phyloP scores from a whole-genome alignment of 2,888 invertebrate genomes.

The Andrena fulva region DNA sequence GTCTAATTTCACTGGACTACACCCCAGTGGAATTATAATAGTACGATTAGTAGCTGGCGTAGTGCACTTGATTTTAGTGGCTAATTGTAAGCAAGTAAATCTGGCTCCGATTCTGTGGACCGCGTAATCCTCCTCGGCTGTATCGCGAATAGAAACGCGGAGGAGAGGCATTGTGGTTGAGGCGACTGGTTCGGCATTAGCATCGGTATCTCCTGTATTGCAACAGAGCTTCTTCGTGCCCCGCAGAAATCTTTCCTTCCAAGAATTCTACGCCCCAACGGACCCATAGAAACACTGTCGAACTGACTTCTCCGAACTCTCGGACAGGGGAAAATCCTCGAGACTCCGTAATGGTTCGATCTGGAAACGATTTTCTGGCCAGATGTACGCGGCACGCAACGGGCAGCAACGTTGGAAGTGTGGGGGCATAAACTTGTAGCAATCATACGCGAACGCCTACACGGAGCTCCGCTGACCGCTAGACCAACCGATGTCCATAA shows the following conservation, averaged over 20 bases:
- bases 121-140: no score
- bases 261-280: not conserved
- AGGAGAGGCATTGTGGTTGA: not conserved
- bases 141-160: not conserved
- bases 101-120: no score
- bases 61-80: no score
- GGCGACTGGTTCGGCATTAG: not conserved
- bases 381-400: constrained; percentile 13
- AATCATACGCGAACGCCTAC: constrained; percentile 67
- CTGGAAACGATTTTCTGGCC: constrained; percentile 17
- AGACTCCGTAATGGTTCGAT: constrained; percentile 16
- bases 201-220: not conserved
- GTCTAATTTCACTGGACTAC: no score
- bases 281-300: not conserved
- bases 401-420: not conserved
- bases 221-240: not conserved
- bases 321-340: not conserved
- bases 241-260: not conserved
- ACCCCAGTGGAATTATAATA: no score
- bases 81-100: no score
- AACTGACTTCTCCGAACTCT: not conserved
- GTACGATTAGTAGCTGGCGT: no score
- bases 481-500: constrained; percentile 51
- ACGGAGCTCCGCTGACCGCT: constrained; percentile 42
- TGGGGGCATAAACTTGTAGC: constrained; percentile 55